Evolutionary conservation across 2,797 vertebrate genomes (phyloP).

Genomic region (Sebastiscus tertius): DNA sequence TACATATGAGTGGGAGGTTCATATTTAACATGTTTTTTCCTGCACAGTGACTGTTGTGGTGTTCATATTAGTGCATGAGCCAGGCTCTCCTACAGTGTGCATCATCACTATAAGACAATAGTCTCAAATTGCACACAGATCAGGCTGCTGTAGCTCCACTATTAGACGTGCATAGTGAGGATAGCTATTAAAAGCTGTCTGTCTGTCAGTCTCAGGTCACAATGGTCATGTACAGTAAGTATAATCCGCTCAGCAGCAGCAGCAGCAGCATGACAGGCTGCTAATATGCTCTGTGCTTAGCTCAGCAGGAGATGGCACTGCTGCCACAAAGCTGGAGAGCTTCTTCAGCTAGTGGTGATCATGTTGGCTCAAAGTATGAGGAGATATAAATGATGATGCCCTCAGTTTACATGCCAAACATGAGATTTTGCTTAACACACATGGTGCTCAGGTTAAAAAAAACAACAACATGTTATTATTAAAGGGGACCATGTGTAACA

Average conservation of each 20-base stretch:
- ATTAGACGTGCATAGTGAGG: not conserved
- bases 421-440: not conserved
- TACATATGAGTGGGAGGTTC: not conserved
- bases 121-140: not conserved
- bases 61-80: not conserved
- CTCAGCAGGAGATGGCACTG: conserved; percentile 79
- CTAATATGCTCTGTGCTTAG: conserved; percentile 65
- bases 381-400: not conserved
- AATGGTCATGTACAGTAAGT: conserved; percentile 26
- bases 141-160: not conserved
- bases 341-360: not conserved
- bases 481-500: too few species aligned
- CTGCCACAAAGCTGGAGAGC: conserved; percentile 41
- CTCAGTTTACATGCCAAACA: not conserved
- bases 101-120: not conserved
- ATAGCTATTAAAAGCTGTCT: not conserved
- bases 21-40: not conserved
- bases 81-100: not conserved
- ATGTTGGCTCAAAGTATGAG: not conserved
- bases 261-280: conserved; percentile 35
- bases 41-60: not conserved
- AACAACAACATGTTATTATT: not conserved
- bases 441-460: not conserved
- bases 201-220: conserved; percentile 19
- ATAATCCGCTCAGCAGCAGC: conserved; percentile 59